Evolutionary conservation across 2,888 invertebrate species (phyloP).

Genomic region (Eristalis pertinax): DNA sequence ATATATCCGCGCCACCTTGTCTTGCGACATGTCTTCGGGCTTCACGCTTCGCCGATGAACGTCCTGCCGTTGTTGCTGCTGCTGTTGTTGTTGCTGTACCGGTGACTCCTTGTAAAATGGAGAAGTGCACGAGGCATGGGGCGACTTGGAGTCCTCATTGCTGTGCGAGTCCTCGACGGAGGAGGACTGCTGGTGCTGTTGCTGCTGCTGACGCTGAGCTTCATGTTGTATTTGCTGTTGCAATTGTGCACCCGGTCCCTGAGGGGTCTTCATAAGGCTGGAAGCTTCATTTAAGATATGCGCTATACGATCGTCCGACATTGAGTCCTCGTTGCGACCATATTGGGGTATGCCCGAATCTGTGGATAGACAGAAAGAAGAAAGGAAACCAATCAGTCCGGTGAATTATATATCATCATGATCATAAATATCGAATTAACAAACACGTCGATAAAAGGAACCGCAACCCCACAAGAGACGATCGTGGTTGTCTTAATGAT

Average conservation of each 20-base stretch:
- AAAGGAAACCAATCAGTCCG: neutral
- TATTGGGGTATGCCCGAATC: slow-evolving; percentile 91
- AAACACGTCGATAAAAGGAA: neutral
- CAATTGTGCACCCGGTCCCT: slow-evolving; percentile 74
- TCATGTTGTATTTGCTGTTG: slow-evolving; percentile 82
- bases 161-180: slow-evolving; percentile 85
- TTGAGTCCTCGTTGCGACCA: slow-evolving; percentile 88
- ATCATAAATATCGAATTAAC: slow-evolving; percentile 58
- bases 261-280: slow-evolving; percentile 89
- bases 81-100: slow-evolving; percentile 81
- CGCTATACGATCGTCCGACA: slow-evolving; percentile 95
- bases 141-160: slow-evolving; percentile 91
- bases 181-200: slow-evolving; percentile 83
- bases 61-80: slow-evolving; percentile 82
- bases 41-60: slow-evolving; percentile 80
- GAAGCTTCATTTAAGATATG: slow-evolving; percentile 97
- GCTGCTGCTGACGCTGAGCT: slow-evolving; percentile 83
- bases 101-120: slow-evolving; percentile 90
- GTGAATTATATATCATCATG: slow-evolving; percentile 26
- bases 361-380: slow-evolving; percentile 74
- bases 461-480: neutral
- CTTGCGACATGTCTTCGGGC: slow-evolving; percentile 95
- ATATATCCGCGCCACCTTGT: slow-evolving; percentile 96
- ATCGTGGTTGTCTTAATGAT: slow-evolving; percentile 39
- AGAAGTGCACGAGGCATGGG: slow-evolving; percentile 89